Evolutionary conservation across 1,140 invertebrate genomes (phyloP).

Genomic region (Euura lappo): DNA sequence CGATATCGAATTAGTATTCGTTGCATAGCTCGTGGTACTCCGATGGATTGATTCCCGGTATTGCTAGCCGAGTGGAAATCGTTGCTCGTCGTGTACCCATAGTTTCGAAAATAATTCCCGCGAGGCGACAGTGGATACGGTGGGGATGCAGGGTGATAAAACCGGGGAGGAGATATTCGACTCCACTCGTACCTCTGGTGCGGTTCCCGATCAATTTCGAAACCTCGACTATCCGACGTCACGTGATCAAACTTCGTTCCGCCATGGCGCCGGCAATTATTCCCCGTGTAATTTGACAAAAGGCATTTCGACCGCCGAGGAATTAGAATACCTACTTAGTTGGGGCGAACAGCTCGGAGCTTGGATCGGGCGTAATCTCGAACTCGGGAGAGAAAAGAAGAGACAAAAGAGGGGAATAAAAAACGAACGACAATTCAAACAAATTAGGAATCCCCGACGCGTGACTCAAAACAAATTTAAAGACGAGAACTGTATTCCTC

Average conservation of each 20-base stretch:
- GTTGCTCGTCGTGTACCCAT: neutral
- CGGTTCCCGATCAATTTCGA: neutral
- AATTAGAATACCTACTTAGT: conserved; percentile 2
- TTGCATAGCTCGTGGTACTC: neutral
- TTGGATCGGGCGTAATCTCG: neutral
- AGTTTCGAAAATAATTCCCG: conserved; percentile 7
- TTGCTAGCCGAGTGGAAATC: neutral
- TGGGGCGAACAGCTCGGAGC: neutral
- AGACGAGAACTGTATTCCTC: too few relatives aligned
- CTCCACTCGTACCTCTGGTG: neutral
- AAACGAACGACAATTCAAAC: too few relatives aligned
- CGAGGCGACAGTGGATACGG: neutral
- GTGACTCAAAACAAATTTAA: too few relatives aligned
- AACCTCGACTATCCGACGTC: neutral
- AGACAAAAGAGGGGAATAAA: too few relatives aligned
- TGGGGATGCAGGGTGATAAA: neutral
- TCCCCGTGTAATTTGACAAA: conserved; percentile 1
- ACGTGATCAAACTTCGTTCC: conserved; percentile 4
- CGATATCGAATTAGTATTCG: conserved; percentile 5
- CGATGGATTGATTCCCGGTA: conserved; percentile 1
- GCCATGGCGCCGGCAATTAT: neutral
- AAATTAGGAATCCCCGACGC: too few relatives aligned
- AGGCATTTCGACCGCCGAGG: neutral
- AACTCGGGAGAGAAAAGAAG: neutral
- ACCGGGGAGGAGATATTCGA: neutral